Base-by-base conservation (phyloP, 2,113 vertebrate species). In the Tachuris rubrigastra region DNA sequence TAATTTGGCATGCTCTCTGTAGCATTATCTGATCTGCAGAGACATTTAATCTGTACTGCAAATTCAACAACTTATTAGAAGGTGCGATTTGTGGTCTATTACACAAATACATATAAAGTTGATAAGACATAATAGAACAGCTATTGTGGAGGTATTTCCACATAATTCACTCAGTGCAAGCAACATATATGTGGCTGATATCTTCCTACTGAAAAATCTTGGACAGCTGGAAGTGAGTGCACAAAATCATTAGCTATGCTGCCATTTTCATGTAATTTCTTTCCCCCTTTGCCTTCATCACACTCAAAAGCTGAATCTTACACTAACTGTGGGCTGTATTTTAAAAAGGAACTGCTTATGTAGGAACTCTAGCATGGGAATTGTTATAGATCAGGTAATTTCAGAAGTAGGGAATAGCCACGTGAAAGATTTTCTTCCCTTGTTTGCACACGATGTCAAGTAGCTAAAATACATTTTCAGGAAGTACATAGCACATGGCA, bases 41-140 rank as follows among this genome's bases (percentile, higher is more conserved):
- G 53, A 89, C 37, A 47, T 81, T 91, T 93, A 92, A 86, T 87
- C 49, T 75, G 18, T 68, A 69, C 41, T 76, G 42, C 15, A 93
- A 96, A 91, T 58, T 88, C 50, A 95, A 89, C 75, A 90, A 82
- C 47, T 92, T 84, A 72, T 59, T 68, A 81, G 74, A 91, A 86
- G 68, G 60, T 66, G 28, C 31, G 81, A 77, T 92, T 71, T 86
- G 66, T 71, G 90, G 56, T 20, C 58, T 84, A 5, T 69, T 94
- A 85, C 68, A 94, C 18, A 91, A 90, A 84, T 68, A 69, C 8
- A 59, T 42, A 79, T 14, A 59, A 14, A 47, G 49, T 87, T 77
- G 59, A 69, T 65, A 94, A 85, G 84, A 73, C 28, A 68, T 63
- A 28, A 49, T 44, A 10, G 24, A 91, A 86, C 35, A 72, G 63